These are phyloP conservation scores for Drosophila simulans DNA, from an alignment of 1,140 invertebrate species.

Conservation along the genomic window DNA sequence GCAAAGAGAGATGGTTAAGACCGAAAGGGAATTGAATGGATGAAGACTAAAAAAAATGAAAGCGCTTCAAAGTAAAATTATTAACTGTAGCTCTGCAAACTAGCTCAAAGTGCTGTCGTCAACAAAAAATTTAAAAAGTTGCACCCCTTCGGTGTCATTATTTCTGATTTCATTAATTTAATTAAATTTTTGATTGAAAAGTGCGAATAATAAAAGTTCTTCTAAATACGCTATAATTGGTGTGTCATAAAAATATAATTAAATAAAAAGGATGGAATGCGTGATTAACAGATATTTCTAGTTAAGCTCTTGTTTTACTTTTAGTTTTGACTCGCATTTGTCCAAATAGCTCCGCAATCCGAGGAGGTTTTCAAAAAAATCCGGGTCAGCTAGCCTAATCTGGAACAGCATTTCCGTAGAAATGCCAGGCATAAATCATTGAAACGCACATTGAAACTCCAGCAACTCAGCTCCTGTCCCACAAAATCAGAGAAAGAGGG, in stretches of 20 bases:
- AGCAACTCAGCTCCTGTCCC: background rate
- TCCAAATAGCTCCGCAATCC: slow-evolving; percentile 3
- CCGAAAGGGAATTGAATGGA: slow-evolving; percentile 19
- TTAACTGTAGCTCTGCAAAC: slow-evolving; percentile 4
- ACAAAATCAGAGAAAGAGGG: slow-evolving; percentile 5
- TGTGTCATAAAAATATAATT: too few species aligned
- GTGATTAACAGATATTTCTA: too few species aligned
- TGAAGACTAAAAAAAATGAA: slow-evolving; percentile 15
- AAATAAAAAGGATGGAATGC: too few species aligned
- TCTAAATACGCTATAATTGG: too few species aligned
- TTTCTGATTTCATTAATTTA: background rate
- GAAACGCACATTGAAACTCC: slow-evolving; percentile 29
- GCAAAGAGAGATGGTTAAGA: slow-evolving; percentile 19
- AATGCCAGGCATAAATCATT: slow-evolving; percentile 54
- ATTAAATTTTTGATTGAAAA: background rate
- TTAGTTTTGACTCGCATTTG: background rate
- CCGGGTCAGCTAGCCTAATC: slow-evolving; percentile 31
- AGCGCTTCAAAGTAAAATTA: slow-evolving; percentile 6
- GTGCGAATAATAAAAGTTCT: background rate
- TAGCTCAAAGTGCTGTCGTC: background rate
- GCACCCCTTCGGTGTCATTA: background rate
- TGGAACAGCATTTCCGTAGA: slow-evolving; percentile 34
- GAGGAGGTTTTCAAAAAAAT: slow-evolving; percentile 2
- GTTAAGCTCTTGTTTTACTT: too few species aligned
- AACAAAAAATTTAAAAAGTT: background rate